Conservation (phyloP, 2,888 invertebrate genomes). For the Diaprepes abbreviatus region DNA sequence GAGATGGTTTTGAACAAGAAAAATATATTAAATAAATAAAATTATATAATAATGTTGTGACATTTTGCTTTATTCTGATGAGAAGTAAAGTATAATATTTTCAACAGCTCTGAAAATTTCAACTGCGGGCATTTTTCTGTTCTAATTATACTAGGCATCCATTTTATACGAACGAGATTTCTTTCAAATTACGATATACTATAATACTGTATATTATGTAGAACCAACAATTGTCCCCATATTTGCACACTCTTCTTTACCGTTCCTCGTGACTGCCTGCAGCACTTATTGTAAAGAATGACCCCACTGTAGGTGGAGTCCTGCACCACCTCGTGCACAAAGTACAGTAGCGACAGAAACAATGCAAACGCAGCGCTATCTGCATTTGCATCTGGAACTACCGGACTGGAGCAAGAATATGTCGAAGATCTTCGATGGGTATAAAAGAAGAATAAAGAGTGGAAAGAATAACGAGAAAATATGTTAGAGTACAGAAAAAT, state of each 20-base stretch:
- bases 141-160: no score
- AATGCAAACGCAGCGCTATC: conserved; percentile 40
- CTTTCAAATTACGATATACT: no score
- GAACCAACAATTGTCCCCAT: conserved; percentile 5
- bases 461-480: conserved; percentile 5
- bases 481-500: neutral
- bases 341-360: conserved; percentile 46
- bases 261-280: conserved; percentile 35
- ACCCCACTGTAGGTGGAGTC: conserved; percentile 41
- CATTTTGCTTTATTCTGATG: no score
- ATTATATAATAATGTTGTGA: no score
- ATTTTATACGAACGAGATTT: no score
- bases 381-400: conserved; percentile 38
- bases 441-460: neutral
- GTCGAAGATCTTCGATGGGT: conserved; percentile 20
- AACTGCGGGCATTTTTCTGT: no score
- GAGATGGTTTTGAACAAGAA: no score
- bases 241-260: neutral
- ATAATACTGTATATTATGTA: neutral
- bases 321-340: conserved; percentile 35
- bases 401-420: conserved; percentile 30
- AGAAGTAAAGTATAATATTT: no score
- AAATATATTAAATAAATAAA: no score
- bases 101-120: no score
- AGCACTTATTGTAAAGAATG: conserved; percentile 25